These are phyloP conservation scores for Vanacampus margaritifer DNA, from an alignment of 2,113 vertebrate genomes.

Conservation along the genomic window DNA sequence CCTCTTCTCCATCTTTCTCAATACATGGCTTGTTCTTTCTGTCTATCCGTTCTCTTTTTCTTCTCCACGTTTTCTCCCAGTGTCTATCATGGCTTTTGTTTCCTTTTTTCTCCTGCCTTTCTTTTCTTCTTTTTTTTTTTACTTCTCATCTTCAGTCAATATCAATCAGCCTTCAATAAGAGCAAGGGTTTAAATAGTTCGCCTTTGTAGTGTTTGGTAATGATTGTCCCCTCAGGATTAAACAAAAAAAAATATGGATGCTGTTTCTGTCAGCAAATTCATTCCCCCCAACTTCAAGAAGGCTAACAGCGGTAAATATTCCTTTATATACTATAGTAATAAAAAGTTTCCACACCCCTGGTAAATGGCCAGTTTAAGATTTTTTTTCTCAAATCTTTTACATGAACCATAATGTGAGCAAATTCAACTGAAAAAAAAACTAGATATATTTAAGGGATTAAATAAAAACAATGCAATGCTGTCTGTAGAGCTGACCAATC, in stretches of 20 bases:
- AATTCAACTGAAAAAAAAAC: not conserved
- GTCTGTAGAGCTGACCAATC: no score
- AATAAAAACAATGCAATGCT: not conserved
- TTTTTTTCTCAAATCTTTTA: not conserved
- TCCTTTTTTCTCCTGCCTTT: conserved; percentile 27
- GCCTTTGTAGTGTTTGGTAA: conserved; percentile 63
- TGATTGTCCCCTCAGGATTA: conserved; percentile 57
- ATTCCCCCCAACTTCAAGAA: conserved; percentile 3
- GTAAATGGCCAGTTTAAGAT: not conserved
- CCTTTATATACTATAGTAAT: not conserved
- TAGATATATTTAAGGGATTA: not conserved
- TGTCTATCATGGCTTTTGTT: conserved; percentile 49
- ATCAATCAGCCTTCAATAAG: conserved; percentile 50
- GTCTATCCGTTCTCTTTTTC: conserved; percentile 50
- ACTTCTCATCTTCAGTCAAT: conserved; percentile 39
- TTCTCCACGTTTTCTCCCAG: conserved; percentile 43
- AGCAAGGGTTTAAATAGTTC: conserved; percentile 70
- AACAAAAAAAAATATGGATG: conserved; percentile 43
- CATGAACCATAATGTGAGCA: not conserved
- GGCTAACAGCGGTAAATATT: not conserved
- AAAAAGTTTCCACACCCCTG: not conserved
- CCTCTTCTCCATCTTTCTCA: conserved; percentile 51
- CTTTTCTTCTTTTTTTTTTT: conserved; percentile 36
- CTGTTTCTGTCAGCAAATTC: conserved; percentile 10
- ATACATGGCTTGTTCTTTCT: conserved; percentile 39